Evolutionary conservation across 2,113 vertebrate genomes (phyloP), one percentile per base, ranked within the genome.

Genomic region (Epinephelus fuscoguttatus): DNA sequence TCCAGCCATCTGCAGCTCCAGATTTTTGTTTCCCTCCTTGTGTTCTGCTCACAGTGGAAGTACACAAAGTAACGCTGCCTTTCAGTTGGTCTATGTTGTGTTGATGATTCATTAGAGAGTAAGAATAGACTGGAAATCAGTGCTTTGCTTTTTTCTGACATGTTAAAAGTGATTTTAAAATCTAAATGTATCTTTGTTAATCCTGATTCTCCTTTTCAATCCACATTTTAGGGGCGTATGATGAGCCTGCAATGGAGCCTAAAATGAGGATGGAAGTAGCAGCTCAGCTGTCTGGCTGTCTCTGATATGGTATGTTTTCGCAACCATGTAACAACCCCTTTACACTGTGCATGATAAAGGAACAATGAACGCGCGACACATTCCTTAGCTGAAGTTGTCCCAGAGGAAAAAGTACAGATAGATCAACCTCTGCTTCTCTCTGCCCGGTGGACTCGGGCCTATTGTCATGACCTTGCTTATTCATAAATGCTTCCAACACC

Each of bases 391-490:
- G 67, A 76, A 80, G 62, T 85, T 33, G 71, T 57, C 71, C 71
- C 80, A 2, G 1, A 3, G 73, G 78, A 83, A 18, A 53, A 68
- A 72, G 69, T 40, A 68, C 62, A 52, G 64, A 76, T 56, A 70
- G 70, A 89, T 75, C 64, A 78, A 79, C 66, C 81, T 17, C 80
- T 55, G 79, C 1, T 23, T 80, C 83, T 56, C 42, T 53, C 61
- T 49, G 90, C 86, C 87, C 87, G 33, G 27, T 72, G 72, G 85
- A 52, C 79, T 75, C 49, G 74, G 63, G 77, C 78, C 79, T 64
- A 82, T 89, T 92, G 91, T 92, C 84, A 57, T 81, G 83, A 90
- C 91, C 91, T 91, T 88, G 70, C 87, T 85, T 91, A 83, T 91
- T 90, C 87, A 91, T 82, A 84, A 92, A 86, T 49, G 83, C 75